Percentiles rank a stretch among this genome's conserved stretches.
Conservation (phyloP, 1,140 invertebrate species). For the Drosophila biarmipes region DNA sequence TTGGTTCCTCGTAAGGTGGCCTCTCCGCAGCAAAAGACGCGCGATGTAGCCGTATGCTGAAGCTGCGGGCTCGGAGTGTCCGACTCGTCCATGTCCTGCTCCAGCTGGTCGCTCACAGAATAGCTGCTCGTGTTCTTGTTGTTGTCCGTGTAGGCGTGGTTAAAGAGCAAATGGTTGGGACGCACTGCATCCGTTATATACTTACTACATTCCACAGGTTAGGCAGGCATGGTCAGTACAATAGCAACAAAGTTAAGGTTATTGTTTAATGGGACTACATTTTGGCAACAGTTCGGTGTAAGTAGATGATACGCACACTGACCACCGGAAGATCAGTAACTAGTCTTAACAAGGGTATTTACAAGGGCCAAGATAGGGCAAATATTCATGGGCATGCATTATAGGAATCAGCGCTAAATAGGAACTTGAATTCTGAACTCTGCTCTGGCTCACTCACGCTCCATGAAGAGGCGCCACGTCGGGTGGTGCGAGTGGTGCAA, state of each 20-base stretch:
- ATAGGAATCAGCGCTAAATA: constrained; percentile 17
- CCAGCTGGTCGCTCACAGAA: constrained; percentile 28
- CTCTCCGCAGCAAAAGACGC: constrained; percentile 80
- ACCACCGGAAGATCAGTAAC: constrained; percentile 33
- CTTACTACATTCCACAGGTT: constrained; percentile 70
- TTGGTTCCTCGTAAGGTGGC: constrained; percentile 50
- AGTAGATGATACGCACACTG: constrained; percentile 78
- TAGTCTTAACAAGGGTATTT: constrained; percentile 17
- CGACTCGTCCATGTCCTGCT: constrained; percentile 75
- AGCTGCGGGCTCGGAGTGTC: constrained; percentile 63
- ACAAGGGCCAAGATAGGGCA: constrained; percentile 7
- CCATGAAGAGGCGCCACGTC: constrained; percentile 79
- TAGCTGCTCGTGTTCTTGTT: constrained; percentile 53
- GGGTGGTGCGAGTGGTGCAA: constrained; percentile 24
- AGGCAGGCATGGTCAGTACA: constrained; percentile 59
- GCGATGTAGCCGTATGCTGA: constrained; percentile 45
- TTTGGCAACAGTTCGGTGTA: constrained; percentile 32
- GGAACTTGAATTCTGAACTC: constrained; percentile 31
- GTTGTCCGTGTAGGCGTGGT: constrained; percentile 68
- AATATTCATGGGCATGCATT: constrained; percentile 46
- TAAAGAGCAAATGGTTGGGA: constrained; percentile 69
- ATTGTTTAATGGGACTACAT: constrained; percentile 45
- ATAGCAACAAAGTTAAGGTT: constrained; percentile 60
- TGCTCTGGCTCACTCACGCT: constrained; percentile 72
- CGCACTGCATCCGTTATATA: constrained; percentile 79